A percentile compares a stretch with the other conserved stretches of the same genome.
Evolutionary conservation across 2,888 invertebrate genomes (phyloP).

Genomic region (Himalopsyche japonica): DNA sequence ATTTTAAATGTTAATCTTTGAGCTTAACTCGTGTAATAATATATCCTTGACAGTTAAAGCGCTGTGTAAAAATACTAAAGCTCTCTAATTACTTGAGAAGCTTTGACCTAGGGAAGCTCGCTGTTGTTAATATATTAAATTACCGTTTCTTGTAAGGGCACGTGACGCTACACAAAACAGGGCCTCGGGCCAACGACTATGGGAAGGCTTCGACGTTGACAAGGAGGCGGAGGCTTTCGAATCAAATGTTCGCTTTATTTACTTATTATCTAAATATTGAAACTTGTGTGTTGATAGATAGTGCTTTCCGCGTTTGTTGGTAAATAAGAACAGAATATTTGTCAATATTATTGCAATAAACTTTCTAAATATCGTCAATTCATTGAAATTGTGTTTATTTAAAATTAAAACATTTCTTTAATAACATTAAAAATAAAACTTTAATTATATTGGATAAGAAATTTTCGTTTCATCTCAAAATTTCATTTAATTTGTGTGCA

Average conservation of each 20-base stretch:
- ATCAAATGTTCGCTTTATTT: not conserved
- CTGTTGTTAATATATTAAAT: not conserved
- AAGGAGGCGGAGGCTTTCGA: not conserved
- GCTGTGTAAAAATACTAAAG: not conserved
- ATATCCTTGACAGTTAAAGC: not conserved
- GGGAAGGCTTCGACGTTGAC: not conserved
- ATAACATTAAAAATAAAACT: too few relatives aligned
- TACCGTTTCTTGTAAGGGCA: not conserved
- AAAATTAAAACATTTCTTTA: too few relatives aligned
- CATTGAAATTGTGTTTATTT: too few relatives aligned
- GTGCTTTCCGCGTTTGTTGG: not conserved
- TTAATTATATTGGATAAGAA: too few relatives aligned
- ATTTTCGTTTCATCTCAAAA: too few relatives aligned
- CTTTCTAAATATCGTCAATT: too few relatives aligned
- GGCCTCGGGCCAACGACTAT: not conserved
- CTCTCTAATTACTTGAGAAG: not conserved
- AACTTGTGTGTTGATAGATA: not conserved
- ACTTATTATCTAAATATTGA: not conserved
- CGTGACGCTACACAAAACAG: not conserved
- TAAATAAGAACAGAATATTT: not conserved
- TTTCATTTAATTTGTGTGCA: too few relatives aligned
- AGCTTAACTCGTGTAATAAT: not conserved
- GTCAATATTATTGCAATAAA: not conserved
- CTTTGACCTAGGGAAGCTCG: not conserved
- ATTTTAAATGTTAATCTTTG: not conserved